Evolutionary conservation across 2,888 invertebrate species (phyloP).

Genomic region (Crematogaster levior): DNA sequence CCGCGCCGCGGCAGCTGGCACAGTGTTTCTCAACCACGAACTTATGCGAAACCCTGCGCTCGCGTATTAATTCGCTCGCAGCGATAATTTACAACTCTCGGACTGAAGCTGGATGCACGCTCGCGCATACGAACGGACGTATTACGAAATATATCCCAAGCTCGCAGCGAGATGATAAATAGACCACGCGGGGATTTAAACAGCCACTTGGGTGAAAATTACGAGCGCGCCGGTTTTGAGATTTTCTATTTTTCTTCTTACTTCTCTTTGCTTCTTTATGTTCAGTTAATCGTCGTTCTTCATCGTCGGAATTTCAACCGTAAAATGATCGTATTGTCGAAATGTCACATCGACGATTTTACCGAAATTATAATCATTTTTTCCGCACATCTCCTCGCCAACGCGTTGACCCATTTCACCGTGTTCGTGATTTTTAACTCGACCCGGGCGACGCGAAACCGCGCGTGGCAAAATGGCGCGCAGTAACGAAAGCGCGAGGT

Average conservation of each 20-base stretch:
- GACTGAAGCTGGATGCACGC: background rate
- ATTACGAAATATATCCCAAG: conserved; percentile 17
- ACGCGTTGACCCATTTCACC: conserved; percentile 30
- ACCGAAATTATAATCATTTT: conserved; percentile 18
- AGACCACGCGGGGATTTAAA: conserved; percentile 22
- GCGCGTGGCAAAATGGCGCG: conserved; percentile 44
- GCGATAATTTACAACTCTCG: conserved; percentile 30
- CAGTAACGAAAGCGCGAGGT: conserved; percentile 50
- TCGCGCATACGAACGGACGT: conserved; percentile 4
- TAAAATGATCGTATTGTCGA: background rate
- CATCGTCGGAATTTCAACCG: background rate
- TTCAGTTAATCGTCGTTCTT: background rate
- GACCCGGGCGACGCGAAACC: conserved; percentile 31
- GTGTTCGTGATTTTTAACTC: conserved; percentile 40
- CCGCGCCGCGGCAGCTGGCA: conserved; percentile 83
- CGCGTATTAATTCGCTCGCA: conserved; percentile 31
- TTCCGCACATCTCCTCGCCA: background rate
- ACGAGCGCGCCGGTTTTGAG: conserved; percentile 20
- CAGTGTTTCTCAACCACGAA: conserved; percentile 80
- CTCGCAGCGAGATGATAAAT: conserved; percentile 28
- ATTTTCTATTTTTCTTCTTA: conserved; percentile 7
- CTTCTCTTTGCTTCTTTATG: background rate
- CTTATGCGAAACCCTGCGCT: conserved; percentile 40
- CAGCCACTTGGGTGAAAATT: conserved; percentile 21
- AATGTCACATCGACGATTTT: background rate